These are phyloP conservation scores for Melanchra persicariae DNA, from an alignment of 2,888 invertebrate species.

Conservation along the genomic window DNA sequence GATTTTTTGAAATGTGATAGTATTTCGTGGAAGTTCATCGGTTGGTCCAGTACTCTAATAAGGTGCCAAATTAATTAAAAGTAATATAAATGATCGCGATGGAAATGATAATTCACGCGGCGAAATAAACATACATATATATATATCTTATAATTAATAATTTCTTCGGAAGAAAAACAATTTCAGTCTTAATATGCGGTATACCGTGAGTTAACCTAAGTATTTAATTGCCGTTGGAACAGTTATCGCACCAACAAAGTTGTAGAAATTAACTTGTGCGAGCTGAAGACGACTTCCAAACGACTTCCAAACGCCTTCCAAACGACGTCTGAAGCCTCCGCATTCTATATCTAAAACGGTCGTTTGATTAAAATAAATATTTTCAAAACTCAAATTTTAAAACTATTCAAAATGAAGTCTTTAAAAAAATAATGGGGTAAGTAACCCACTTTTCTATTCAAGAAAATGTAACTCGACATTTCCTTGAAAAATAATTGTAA, in stretches of 20 bases:
- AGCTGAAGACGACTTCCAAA: background rate
- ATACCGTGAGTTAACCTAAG: conserved; percentile 27
- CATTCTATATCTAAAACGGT: conserved; percentile 6
- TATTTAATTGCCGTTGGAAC: conserved; percentile 16
- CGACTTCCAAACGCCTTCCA: background rate
- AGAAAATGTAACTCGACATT: conserved; percentile 11
- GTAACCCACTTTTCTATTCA: conserved; percentile 10
- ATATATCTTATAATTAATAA: conserved; percentile 29
- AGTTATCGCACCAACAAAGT: conserved; percentile 36
- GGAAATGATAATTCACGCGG: conserved; percentile 46
- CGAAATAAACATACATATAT: conserved; percentile 18
- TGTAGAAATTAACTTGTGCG: conserved; percentile 29
- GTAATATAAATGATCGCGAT: conserved; percentile 39
- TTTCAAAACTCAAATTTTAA: background rate
- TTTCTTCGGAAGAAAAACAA: conserved; percentile 35
- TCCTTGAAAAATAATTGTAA: conserved; percentile 23
- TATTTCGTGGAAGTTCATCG: conserved; percentile 57
- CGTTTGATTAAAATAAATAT: background rate
- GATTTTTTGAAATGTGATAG: conserved; percentile 68
- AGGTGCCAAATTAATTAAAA: conserved; percentile 67
- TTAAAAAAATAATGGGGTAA: conserved; percentile 1
- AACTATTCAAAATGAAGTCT: background rate
- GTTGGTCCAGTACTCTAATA: conserved; percentile 60
- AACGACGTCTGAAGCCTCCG: background rate
- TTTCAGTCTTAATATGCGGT: conserved; percentile 20